Evolutionary conservation across 2,113 vertebrate species (phyloP).

Genomic region (Catharus minimus): DNA sequence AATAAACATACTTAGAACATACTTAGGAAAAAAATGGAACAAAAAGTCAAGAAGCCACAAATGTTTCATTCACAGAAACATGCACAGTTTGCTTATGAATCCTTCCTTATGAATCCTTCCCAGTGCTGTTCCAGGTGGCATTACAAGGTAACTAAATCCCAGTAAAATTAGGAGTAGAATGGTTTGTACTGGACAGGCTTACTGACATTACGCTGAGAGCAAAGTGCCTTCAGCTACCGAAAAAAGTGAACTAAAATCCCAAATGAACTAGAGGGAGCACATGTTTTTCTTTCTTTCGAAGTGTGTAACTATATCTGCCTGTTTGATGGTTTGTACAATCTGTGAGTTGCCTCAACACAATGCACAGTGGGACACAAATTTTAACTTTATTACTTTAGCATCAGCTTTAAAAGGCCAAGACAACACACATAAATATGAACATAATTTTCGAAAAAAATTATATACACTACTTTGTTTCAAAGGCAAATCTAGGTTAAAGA

Average conservation of each 20-base stretch:
- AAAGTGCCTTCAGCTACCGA: background rate
- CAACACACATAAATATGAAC: background rate
- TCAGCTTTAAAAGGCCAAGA: background rate
- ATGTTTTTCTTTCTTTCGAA: background rate
- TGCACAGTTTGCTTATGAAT: background rate
- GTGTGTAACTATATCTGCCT: fast-evolving
- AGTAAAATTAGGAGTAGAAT: background rate
- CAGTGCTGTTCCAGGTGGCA: background rate
- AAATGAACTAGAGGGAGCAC: background rate
- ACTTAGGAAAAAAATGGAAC: background rate
- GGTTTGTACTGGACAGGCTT: background rate
- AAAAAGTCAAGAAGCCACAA: background rate
- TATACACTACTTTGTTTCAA: background rate
- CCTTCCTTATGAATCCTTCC: background rate
- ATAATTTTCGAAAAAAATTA: background rate
- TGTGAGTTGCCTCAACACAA: background rate
- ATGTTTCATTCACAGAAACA: background rate
- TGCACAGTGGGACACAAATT: background rate
- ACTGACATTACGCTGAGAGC: background rate
- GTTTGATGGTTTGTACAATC: background rate
- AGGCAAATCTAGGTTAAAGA: background rate
- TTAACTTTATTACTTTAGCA: background rate
- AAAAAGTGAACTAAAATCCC: background rate
- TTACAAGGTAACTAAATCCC: background rate
- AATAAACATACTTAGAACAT: too few relatives aligned